A percentile compares a stretch with the other conserved stretches of the same genome.
phyloP scores from a whole-genome alignment of 1,140 invertebrate species.

The Drosophila ogumai region DNA sequence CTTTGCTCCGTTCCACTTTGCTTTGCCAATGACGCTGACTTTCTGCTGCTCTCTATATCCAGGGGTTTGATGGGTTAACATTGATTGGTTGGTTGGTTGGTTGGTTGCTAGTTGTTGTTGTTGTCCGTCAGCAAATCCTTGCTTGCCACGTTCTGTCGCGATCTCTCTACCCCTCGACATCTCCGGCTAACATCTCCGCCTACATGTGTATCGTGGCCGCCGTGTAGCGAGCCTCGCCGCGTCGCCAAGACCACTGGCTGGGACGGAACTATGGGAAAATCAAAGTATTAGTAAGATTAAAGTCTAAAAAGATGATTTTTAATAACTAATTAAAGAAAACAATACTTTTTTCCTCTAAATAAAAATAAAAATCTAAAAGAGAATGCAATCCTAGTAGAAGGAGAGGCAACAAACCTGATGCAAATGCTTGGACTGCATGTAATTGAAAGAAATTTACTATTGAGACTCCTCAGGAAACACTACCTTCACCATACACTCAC shows the following conservation, averaged over 20 bases:
- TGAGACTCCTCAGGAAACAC: neutral
- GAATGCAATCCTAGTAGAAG: neutral
- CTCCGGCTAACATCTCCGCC: conserved; percentile 14
- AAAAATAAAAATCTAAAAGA: neutral
- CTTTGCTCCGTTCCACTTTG: neutral
- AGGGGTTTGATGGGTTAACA: conserved; percentile 8
- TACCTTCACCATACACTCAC: conserved; percentile 86
- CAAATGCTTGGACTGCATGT: conserved; percentile 84
- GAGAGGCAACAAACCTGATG: conserved; percentile 76
- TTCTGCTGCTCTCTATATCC: conserved; percentile 10
- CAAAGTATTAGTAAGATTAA: neutral
- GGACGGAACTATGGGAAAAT: conserved; percentile 92
- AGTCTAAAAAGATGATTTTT: no score
- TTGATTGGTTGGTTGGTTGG: conserved; percentile 5
- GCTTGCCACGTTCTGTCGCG: conserved; percentile 26
- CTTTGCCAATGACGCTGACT: conserved; percentile 6
- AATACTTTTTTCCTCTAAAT: neutral
- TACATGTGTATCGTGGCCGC: conserved; percentile 97
- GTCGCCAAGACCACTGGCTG: conserved; percentile 95
- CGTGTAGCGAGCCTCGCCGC: conserved; percentile 95
- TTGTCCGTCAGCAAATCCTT: conserved; percentile 16
- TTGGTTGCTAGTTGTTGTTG: neutral
- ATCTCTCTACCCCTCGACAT: conserved; percentile 32
- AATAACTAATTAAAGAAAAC: neutral
- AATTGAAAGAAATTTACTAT: conserved; percentile 38